Conservation (phyloP, 2,797 vertebrate species). For the Tachyglossus aculeatus region DNA sequence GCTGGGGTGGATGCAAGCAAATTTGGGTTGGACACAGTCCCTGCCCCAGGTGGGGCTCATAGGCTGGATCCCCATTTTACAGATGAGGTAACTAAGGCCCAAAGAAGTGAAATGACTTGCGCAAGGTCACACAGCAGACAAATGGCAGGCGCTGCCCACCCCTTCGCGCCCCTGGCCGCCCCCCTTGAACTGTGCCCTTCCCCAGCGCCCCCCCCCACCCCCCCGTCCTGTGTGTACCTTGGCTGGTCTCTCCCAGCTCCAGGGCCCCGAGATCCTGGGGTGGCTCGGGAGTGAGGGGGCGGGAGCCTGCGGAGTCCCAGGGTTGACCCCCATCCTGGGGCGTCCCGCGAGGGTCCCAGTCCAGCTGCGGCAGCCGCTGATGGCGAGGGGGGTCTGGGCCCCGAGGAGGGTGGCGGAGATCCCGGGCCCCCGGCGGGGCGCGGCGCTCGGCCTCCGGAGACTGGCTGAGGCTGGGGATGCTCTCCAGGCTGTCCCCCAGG, state of each 20-base stretch:
- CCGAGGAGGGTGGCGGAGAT: neutral
- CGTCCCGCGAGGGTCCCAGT: neutral
- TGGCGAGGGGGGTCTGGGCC: constrained; percentile 72
- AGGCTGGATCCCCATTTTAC: too few relatives aligned
- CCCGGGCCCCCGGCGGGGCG: neutral
- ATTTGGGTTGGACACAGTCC: too few relatives aligned
- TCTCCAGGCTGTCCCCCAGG: constrained; percentile 66
- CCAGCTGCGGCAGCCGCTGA: constrained; percentile 30
- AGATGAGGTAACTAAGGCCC: too few relatives aligned
- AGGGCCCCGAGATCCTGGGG: too few relatives aligned
- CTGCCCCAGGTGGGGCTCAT: too few relatives aligned
- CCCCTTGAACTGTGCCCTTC: neutral
- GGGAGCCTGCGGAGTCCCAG: too few relatives aligned
- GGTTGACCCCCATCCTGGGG: neutral
- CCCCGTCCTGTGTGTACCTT: neutral
- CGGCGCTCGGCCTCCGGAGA: constrained; percentile 73
- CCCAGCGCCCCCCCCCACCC: too few relatives aligned
- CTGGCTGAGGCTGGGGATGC: constrained; percentile 68
- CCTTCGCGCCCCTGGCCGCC: neutral
- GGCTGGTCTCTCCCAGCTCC: neutral
- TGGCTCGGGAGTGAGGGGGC: too few relatives aligned
- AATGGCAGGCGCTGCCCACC: too few relatives aligned
- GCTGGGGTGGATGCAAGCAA: too few relatives aligned
- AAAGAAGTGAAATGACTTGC: too few relatives aligned
- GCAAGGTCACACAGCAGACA: too few relatives aligned